phyloP scores from a whole-genome alignment of 2,888 invertebrate species.

The Rotaria sp. region DNA sequence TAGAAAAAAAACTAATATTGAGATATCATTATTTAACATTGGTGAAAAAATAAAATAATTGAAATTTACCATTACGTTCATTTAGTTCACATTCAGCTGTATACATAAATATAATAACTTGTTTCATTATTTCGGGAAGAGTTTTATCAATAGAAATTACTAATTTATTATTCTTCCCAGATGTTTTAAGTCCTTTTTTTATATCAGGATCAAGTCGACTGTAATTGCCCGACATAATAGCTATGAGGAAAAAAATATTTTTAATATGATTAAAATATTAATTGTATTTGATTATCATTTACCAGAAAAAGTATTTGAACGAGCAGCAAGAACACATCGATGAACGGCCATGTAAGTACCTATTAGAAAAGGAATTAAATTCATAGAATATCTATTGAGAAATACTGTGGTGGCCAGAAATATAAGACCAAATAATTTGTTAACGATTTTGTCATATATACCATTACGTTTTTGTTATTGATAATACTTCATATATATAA shows the following conservation, averaged over 20 bases:
- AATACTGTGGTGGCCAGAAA: no score
- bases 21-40: no score
- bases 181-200: background rate
- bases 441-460: no score
- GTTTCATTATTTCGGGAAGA: background rate
- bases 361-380: background rate
- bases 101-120: background rate
- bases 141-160: background rate
- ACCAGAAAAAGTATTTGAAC: slow-evolving; percentile 45
- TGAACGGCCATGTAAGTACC: slow-evolving; percentile 45
- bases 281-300: background rate
- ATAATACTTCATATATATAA: no score
- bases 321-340: slow-evolving; percentile 55
- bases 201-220: no score
- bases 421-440: no score
- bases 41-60: no score
- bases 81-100: background rate
- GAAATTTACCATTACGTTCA: background rate
- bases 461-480: no score
- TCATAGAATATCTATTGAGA: background rate
- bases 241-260: background rate
- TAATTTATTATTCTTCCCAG: background rate
- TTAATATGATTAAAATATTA: background rate
- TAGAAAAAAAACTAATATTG: background rate
- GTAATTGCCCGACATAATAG: background rate